Evolutionary conservation across 2,888 invertebrate genomes (phyloP).

Genomic region (Adela reaumurella): DNA sequence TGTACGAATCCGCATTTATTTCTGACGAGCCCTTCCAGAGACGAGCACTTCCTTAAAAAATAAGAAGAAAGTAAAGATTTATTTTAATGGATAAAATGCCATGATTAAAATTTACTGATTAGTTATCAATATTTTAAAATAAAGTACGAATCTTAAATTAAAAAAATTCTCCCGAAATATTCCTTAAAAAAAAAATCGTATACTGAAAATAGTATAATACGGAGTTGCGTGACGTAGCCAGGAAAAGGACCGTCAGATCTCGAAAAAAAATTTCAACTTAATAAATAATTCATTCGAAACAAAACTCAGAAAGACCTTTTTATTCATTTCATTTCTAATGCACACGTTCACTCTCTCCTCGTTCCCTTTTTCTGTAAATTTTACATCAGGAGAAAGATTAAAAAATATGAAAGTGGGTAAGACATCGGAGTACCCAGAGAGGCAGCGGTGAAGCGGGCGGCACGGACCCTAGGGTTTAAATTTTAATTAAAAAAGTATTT

Average conservation of each 20-base stretch:
- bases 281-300: neutral
- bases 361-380: constrained; percentile 1
- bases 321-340: neutral
- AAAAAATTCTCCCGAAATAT: too few relatives aligned
- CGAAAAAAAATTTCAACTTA: neutral
- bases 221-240: neutral
- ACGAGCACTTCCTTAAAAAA: too few relatives aligned
- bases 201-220: neutral
- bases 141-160: too few relatives aligned
- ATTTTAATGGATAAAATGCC: too few relatives aligned
- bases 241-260: neutral
- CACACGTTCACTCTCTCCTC: neutral
- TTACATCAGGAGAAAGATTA: constrained; percentile 3
- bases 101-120: too few relatives aligned
- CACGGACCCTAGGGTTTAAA: neutral
- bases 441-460: neutral
- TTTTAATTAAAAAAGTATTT: neutral
- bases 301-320: neutral
- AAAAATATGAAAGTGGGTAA: constrained; percentile 1
- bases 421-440: neutral
- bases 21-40: too few relatives aligned
- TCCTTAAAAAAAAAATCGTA: too few relatives aligned
- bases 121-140: too few relatives aligned
- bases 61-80: too few relatives aligned
- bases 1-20: too few relatives aligned